Conservation (phyloP, 2,888 invertebrate species). For the Lasioglossum leucozonium region DNA sequence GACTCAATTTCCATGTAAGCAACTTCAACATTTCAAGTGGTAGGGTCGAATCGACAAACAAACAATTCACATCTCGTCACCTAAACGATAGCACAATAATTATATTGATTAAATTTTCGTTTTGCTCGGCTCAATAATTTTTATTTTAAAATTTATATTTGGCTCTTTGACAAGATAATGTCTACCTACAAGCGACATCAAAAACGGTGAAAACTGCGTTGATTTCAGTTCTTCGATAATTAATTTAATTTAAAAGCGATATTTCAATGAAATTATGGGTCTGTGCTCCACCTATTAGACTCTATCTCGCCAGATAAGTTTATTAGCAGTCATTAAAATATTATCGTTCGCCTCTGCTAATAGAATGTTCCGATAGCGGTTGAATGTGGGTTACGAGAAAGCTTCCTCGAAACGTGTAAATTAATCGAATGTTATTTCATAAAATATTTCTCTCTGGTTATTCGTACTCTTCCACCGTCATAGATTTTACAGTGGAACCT, state of each 20-base stretch:
- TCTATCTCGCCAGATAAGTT: background rate
- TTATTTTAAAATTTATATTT: background rate
- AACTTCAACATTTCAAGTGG: no score
- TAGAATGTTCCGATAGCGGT: background rate
- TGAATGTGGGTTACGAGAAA: background rate
- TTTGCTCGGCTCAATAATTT: background rate
- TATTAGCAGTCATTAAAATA: slow-evolving; percentile 1
- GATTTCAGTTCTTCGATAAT: background rate
- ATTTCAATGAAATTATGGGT: background rate
- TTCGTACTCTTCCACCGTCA: background rate
- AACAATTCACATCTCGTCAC: background rate
- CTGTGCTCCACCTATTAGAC: background rate
- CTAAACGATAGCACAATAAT: no score
- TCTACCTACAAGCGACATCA: background rate
- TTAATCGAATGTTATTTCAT: background rate
- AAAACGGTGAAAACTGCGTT: background rate
- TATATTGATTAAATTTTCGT: background rate
- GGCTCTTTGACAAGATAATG: background rate
- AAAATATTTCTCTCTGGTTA: background rate
- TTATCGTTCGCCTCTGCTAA: background rate
- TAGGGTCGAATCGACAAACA: no score
- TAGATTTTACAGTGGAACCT: background rate
- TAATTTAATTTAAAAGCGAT: background rate
- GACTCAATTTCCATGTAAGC: no score
- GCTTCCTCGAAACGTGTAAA: background rate